These are phyloP conservation scores for Lathronympha strigana DNA, from an alignment of 2,888 invertebrate genomes.

Conservation along the genomic window DNA sequence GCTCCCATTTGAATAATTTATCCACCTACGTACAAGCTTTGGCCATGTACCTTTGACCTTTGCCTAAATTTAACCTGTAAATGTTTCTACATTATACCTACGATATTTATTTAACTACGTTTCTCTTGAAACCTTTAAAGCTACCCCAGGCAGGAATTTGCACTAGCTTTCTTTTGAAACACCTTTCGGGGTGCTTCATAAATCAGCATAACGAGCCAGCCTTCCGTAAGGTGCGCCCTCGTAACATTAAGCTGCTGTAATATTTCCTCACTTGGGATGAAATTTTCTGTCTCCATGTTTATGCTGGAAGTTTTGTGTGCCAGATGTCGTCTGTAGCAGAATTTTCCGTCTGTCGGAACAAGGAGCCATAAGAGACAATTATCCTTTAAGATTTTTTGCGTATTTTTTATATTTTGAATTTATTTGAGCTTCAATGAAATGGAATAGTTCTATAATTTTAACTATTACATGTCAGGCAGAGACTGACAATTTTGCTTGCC, in stretches of 20 bases:
- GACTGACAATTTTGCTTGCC: too few relatives aligned
- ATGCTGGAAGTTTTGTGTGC: constrained; percentile 65
- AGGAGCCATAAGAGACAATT: neutral
- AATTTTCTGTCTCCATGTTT: constrained; percentile 80
- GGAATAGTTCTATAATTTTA: too few relatives aligned
- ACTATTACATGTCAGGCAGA: too few relatives aligned
- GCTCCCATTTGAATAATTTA: too few relatives aligned
- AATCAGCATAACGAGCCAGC: constrained; percentile 80
- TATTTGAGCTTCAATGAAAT: too few relatives aligned
- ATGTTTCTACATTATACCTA: constrained; percentile 17
- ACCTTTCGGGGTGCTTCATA: constrained; percentile 73
- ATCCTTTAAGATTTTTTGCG: too few relatives aligned
- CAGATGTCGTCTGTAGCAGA: constrained; percentile 70
- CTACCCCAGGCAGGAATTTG: constrained; percentile 64
- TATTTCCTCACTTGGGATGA: constrained; percentile 83
- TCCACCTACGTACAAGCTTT: too few relatives aligned
- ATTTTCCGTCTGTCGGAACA: constrained; percentile 47
- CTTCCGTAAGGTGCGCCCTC: constrained; percentile 76
- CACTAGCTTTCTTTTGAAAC: constrained; percentile 69
- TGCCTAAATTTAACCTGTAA: neutral
- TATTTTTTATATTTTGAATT: too few relatives aligned
- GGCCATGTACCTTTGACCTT: too few relatives aligned
- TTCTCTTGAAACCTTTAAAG: constrained; percentile 51
- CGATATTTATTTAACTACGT: constrained; percentile 21
- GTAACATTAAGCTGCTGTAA: constrained; percentile 80